A percentile compares a stretch with the other conserved stretches of the same genome.
These are phyloP conservation scores for Lutjanus campechanus DNA, from an alignment of 2,797 vertebrate genomes.

Conservation along the genomic window DNA sequence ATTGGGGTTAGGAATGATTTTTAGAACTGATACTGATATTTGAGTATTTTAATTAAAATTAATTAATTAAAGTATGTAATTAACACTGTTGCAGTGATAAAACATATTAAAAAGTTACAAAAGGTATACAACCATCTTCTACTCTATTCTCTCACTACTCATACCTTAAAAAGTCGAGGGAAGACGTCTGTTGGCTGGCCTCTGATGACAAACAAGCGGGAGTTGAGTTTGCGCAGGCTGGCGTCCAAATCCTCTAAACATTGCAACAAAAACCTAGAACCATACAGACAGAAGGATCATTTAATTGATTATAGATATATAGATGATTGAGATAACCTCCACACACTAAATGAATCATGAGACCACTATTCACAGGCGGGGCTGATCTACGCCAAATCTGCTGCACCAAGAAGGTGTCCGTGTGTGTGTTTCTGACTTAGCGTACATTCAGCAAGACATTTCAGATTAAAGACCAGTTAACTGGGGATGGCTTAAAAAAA, in stretches of 20 bases:
- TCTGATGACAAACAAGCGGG: slow-evolving; percentile 95
- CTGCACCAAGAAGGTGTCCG: background rate
- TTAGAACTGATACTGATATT: background rate
- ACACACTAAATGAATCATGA: slow-evolving; percentile 2
- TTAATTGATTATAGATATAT: background rate
- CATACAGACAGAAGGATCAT: background rate
- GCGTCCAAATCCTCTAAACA: slow-evolving; percentile 96
- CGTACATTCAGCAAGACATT: no score
- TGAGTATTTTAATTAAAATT: background rate
- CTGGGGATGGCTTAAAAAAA: no score
- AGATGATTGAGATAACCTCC: background rate
- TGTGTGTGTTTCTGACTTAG: background rate
- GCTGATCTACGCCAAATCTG: background rate
- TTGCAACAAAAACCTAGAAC: slow-evolving; percentile 92
- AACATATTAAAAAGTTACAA: no score
- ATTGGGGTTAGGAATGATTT: background rate
- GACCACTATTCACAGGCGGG: background rate
- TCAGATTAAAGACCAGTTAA: no score
- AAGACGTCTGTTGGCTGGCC: slow-evolving; percentile 98
- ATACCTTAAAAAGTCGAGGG: slow-evolving; percentile 96
- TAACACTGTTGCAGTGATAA: no score
- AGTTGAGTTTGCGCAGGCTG: slow-evolving; percentile 95
- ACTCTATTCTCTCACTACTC: background rate
- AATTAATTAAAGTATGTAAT: background rate
- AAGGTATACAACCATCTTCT: background rate